Evolutionary conservation across 2,888 invertebrate genomes (phyloP).

Genomic region (Yponomeuta plumbellus): DNA sequence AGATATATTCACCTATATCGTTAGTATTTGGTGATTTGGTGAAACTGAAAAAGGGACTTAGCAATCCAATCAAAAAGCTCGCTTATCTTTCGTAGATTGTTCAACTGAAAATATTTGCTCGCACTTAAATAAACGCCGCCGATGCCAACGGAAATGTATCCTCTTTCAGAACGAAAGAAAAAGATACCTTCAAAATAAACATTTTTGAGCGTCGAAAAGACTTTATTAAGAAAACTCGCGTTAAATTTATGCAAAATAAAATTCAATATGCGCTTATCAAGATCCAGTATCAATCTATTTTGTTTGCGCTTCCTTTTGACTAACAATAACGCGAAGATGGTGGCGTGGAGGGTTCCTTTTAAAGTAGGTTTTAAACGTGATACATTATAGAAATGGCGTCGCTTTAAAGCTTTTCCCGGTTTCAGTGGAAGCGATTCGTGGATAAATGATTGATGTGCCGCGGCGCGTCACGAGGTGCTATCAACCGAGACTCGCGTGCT

Average conservation of each 20-base stretch:
- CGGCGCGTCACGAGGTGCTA: slow-evolving; percentile 45
- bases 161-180: neutral
- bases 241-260: slow-evolving; percentile 46
- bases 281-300: slow-evolving; percentile 65
- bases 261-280: slow-evolving; percentile 53
- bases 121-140: slow-evolving; percentile 1
- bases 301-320: slow-evolving; percentile 54
- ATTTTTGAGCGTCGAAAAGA: slow-evolving; percentile 9
- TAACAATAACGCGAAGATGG: slow-evolving; percentile 45
- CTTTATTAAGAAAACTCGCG: slow-evolving; percentile 18
- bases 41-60: neutral
- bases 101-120: neutral
- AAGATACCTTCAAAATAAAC: slow-evolving; percentile 2
- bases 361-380: slow-evolving; percentile 66
- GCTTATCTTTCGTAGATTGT: slow-evolving; percentile 15
- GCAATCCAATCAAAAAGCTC: neutral
- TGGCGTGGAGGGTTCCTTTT: slow-evolving; percentile 45
- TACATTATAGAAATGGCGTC: slow-evolving; percentile 66
- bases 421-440: slow-evolving; percentile 53
- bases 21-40: neutral
- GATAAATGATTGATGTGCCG: slow-evolving; percentile 69
- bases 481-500: slow-evolving; percentile 43
- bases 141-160: slow-evolving; percentile 4
- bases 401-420: slow-evolving; percentile 69
- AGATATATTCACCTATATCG: neutral